Evolutionary conservation across 1,140 invertebrate genomes (phyloP).

Genomic region (Drosophila kurseongensis): DNA sequence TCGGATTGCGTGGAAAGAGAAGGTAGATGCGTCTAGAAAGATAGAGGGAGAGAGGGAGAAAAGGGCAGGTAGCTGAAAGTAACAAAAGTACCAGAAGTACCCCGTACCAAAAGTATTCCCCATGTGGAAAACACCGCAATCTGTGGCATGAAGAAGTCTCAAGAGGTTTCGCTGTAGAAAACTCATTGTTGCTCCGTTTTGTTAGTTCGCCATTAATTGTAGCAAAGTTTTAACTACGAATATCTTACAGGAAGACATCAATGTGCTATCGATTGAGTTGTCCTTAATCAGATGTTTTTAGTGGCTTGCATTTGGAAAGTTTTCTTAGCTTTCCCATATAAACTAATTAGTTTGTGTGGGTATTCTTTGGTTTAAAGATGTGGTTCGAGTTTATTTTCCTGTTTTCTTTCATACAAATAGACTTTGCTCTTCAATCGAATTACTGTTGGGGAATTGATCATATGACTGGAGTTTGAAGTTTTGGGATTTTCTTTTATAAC

Average conservation of each 20-base stretch:
- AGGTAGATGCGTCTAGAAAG: neutral
- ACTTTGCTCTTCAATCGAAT: too few relatives aligned
- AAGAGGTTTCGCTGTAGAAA: constrained; percentile 20
- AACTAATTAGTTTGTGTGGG: neutral
- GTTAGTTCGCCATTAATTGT: constrained; percentile 26
- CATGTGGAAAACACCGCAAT: constrained; percentile 4
- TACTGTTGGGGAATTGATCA: too few relatives aligned
- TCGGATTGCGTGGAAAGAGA: constrained; percentile 5
- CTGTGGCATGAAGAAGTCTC: constrained; percentile 21
- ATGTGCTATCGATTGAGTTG: neutral
- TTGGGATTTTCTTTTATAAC: too few relatives aligned
- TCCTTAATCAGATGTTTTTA: constrained; percentile 8
- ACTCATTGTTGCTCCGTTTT: constrained; percentile 7
- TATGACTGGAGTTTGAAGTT: too few relatives aligned
- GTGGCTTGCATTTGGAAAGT: neutral
- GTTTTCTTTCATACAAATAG: too few relatives aligned
- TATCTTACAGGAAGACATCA: neutral
- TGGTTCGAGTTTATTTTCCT: neutral
- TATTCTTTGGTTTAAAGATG: neutral
- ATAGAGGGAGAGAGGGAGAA: too few relatives aligned
- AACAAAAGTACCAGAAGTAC: neutral
- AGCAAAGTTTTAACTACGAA: constrained; percentile 9
- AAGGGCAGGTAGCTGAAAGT: constrained; percentile 25
- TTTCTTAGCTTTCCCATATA: neutral
- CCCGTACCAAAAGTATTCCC: constrained; percentile 34